Base-by-base conservation (phyloP, 2,888 invertebrate genomes). In the Andricus curvator region DNA sequence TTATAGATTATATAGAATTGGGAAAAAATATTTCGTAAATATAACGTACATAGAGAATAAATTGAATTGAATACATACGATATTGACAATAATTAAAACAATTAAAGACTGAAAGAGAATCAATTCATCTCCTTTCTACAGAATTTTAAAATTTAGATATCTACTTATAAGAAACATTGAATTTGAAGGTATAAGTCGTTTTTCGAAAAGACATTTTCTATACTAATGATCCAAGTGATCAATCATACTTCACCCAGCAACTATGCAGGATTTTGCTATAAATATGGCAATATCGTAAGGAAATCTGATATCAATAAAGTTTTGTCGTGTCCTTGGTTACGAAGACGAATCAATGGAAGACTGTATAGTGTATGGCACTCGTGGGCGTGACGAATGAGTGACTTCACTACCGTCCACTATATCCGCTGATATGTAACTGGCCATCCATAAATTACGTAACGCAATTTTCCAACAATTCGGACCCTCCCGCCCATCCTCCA, bases 341-440 rank as follows among this genome's bases (percentile, higher is more conserved):
- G 29, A 68, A 70, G 22, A 29, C 70, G 51, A 51, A 70, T 51
- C 70, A 70, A 51, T 70, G 70, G 8, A 56, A 70, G 29, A 29
- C 20, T 70, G 25, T 51, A 51, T 22, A 41, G 2, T 37, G 37
- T 37, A 37, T 13, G 29, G 17, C 68, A 70, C 25, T 70, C 51
- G 29, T 70, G 70, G 48, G 70, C 33, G 68, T 70, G 68, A 70
- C 68, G 51, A 70, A 70, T 70, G 51, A 51, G 48, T 62, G 51
- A 56, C 51, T 70, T 70, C 51, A 29, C 29, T 51, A 29, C 20
- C 33, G 51, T 29, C 8, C 51, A 68, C 29, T 48, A 8, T 68
- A 68, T 22, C 29, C 51, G 48, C 48, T 29, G 25, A 25, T 64
- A 64, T 25, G 11, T 13, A 22, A 25, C 56, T 37, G 37, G 9